phyloP scores from a whole-genome alignment of 2,113 vertebrate genomes.

The Choloepus hoffmanni region DNA sequence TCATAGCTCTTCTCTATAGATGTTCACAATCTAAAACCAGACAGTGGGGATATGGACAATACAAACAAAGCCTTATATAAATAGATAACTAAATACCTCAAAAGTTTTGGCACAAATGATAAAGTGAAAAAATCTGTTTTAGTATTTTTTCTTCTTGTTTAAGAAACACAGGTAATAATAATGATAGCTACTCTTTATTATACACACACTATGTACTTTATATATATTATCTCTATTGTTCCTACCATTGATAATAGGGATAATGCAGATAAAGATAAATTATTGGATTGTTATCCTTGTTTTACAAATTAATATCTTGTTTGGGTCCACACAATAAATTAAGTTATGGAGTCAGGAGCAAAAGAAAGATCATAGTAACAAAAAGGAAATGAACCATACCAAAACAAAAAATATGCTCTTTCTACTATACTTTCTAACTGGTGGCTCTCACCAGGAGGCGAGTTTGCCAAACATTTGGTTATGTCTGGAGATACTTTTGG shows the following conservation, averaged over 20 bases:
- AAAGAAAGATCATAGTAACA: not conserved
- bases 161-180: not conserved
- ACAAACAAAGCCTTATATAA: not conserved
- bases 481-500: not conserved
- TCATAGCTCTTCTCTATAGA: not conserved
- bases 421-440: not conserved
- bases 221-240: not conserved
- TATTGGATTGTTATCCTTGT: not conserved
- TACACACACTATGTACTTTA: not conserved
- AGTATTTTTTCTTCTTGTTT: not conserved
- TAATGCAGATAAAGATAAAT: not conserved
- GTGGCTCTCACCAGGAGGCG: not conserved
- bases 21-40: not conserved
- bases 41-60: not conserved
- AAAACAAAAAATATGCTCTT: not conserved
- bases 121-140: not conserved
- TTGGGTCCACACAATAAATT: not conserved
- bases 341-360: not conserved
- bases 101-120: not conserved
- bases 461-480: not conserved
- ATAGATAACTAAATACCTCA: not conserved
- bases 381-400: not conserved
- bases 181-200: not conserved
- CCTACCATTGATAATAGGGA: not conserved
- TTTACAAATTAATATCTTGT: not conserved